A percentile compares a stretch with the other conserved stretches of the same genome.
Conservation (phyloP, 2,797 vertebrate species). For the Acanthurus tractus region DNA sequence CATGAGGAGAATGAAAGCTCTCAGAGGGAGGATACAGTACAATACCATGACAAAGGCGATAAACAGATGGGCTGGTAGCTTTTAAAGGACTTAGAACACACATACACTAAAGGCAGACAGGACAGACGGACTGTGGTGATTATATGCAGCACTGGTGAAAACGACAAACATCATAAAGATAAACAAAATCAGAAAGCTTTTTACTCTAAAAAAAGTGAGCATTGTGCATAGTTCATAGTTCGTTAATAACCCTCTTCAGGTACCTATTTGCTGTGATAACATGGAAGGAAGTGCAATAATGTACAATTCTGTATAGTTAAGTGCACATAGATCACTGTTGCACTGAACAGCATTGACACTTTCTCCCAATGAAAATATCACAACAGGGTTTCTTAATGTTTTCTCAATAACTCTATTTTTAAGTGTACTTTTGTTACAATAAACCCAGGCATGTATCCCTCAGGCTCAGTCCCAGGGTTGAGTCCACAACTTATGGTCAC, state of each 20-base stretch:
- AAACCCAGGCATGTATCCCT: slow-evolving; percentile 73
- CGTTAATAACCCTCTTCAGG: slow-evolving; percentile 78
- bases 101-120: slow-evolving; percentile 79
- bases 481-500: slow-evolving; percentile 81
- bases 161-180: slow-evolving; percentile 78
- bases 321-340: slow-evolving; percentile 88
- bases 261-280: slow-evolving; percentile 85
- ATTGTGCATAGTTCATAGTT: slow-evolving; percentile 90
- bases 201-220: slow-evolving; percentile 87
- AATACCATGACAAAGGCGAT: slow-evolving; percentile 69
- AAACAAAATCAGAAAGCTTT: slow-evolving; percentile 81
- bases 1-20: slow-evolving; percentile 66
- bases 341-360: slow-evolving; percentile 85
- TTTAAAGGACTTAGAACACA: slow-evolving; percentile 78
- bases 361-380: slow-evolving; percentile 83
- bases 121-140: slow-evolving; percentile 80
- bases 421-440: slow-evolving; percentile 83
- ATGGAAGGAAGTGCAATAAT: slow-evolving; percentile 88
- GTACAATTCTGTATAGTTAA: slow-evolving; percentile 83
- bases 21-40: slow-evolving; percentile 70
- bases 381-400: slow-evolving; percentile 76
- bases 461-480: slow-evolving; percentile 81
- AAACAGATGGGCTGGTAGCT: slow-evolving; percentile 69
- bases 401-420: slow-evolving; percentile 77
- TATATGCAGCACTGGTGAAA: slow-evolving; percentile 83